A percentile compares a stretch with the other conserved stretches of the same genome.
Conservation (phyloP, 1,140 invertebrate species). For the Musca domestica region DNA sequence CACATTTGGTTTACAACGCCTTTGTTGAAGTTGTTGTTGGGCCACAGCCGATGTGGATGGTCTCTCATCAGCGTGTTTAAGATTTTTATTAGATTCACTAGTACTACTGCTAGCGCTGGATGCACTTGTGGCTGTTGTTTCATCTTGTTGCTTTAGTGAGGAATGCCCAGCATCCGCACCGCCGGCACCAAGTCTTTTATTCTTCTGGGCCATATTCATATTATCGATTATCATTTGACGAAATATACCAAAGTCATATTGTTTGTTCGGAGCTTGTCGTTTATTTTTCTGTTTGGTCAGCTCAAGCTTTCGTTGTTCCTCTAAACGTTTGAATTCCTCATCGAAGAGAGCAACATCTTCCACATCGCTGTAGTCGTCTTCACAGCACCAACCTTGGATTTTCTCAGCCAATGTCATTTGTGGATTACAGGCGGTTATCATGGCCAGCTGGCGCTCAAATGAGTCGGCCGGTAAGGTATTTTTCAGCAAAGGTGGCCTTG, state of each 20-base stretch:
- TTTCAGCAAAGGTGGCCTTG: constrained; percentile 32
- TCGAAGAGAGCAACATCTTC: constrained; percentile 48
- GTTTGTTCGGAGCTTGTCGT: not conserved
- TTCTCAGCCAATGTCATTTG: constrained; percentile 45
- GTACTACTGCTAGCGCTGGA: not conserved
- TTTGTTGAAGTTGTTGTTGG: constrained; percentile 15
- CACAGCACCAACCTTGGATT: constrained; percentile 36
- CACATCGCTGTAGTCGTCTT: constrained; percentile 34
- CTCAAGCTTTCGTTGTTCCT: constrained; percentile 4
- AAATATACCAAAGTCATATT: constrained; percentile 35
- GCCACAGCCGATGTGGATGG: not conserved
- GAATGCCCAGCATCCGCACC: not conserved
- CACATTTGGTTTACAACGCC: not conserved
- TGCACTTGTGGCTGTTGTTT: not conserved
- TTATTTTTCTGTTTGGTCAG: not conserved
- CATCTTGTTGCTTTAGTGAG: too few relatives aligned
- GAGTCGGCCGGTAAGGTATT: constrained; percentile 43
- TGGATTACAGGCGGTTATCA: constrained; percentile 40
- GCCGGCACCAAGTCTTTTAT: not conserved
- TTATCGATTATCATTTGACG: constrained; percentile 29
- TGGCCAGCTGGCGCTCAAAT: constrained; percentile 39
- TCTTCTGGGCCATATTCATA: not conserved
- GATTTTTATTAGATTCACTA: constrained; percentile 1
- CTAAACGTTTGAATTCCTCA: constrained; percentile 34
- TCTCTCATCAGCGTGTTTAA: not conserved